Base-by-base conservation (phyloP, 2,888 invertebrate genomes). In the Tryphoninae sp. region DNA sequence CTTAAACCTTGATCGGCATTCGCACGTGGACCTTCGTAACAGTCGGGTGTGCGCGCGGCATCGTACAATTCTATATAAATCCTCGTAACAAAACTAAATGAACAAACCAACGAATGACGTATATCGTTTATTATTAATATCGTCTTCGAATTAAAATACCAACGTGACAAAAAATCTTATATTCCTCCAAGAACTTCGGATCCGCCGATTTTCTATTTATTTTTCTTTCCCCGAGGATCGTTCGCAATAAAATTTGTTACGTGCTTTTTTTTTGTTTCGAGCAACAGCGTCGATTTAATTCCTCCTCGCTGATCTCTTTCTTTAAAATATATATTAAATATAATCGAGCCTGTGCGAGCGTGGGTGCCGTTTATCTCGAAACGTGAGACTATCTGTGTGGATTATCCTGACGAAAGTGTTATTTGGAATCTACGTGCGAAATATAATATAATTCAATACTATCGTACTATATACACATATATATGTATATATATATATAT, bases 1-100 rank as follows among this genome's bases (percentile, higher is more conserved):
- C 82, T 81, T 83, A 72, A 79, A 80, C 79, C 81, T 82, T 68
- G 79, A 86, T 88, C 87, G 89, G 88, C 90, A 91, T 88, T 91
- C 90, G 91, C 91, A 91, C 91, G 91, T 91, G 91, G 90, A 89
- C 88, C 83, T 87, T 88, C 90, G 89, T 89, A 86, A 84, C 84
- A 84, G 87, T 86, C 88, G 88, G 88, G 83, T 86, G 85, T 86
- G 86, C 82, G 86, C 84, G 86, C 83, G 79, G 75, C 61, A 16
- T 78, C 73, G 64, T 33, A 80, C 22, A 78, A 80, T 77, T 83
- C 71, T 64, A 65, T 33, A 58, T 40, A 9, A 23, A 75, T 13
- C 23, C 51, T 76, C 51, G 51, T 71, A 49, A 23, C 13, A 72
- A 71, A 53, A 62, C 22, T 49, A 51, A 76, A 67, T 62, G 45